These are phyloP conservation scores for Alces alces DNA, from an alignment of 2,113 vertebrate genomes.

Conservation along the genomic window DNA sequence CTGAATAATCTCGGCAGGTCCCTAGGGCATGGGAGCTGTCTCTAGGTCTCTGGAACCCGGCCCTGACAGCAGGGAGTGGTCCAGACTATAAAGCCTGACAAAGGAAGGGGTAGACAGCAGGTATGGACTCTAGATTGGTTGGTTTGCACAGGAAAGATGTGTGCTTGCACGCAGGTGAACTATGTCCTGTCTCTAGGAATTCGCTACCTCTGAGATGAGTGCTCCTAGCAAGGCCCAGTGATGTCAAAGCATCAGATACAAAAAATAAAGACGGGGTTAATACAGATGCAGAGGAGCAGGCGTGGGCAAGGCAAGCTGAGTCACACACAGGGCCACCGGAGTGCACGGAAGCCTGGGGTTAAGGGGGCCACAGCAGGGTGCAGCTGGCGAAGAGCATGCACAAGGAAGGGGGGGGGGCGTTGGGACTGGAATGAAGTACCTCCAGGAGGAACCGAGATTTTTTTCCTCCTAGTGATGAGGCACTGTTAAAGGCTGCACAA, in stretches of 20 bases:
- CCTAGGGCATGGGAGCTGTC: neutral
- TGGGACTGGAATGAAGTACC: neutral
- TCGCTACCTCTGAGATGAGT: too few relatives aligned
- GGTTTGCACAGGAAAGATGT: neutral
- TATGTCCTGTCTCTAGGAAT: neutral
- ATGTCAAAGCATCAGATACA: neutral
- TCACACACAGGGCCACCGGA: fast-evolving
- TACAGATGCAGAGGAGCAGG: neutral
- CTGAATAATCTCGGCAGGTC: neutral
- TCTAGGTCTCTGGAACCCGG: neutral
- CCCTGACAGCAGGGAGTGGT: neutral
- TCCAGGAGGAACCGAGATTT: neutral
- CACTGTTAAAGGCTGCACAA: neutral
- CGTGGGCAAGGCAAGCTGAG: neutral
- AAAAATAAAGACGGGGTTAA: neutral
- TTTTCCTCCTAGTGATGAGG: neutral
- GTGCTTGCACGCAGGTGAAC: neutral
- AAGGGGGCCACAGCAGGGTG: neutral
- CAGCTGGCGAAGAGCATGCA: fast-evolving
- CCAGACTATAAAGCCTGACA: neutral
- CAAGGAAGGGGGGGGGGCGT: fast-evolving
- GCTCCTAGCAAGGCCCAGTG: neutral
- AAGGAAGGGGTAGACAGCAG: neutral
- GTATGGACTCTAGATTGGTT: too few relatives aligned
- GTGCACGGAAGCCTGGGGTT: neutral